Evolutionary conservation across 2,797 vertebrate genomes (phyloP), one percentile per base, ranked within the genome.

Genomic region (Leptoclinus maculatus): DNA sequence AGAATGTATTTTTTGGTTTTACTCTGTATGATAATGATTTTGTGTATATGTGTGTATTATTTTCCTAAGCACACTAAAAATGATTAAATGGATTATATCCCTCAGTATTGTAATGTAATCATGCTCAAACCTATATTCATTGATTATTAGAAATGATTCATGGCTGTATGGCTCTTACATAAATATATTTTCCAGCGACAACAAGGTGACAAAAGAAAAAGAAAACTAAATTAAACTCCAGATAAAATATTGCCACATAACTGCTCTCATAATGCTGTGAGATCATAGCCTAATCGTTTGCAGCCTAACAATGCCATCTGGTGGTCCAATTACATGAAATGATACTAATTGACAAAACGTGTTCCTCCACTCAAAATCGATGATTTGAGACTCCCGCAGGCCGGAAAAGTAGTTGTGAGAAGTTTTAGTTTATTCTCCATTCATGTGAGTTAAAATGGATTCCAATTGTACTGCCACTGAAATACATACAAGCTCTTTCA

Each of bases 281-380:
- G 49, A 76, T 65, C 3, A 49, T 6, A 23, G 16, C 4, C 34
- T 39, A 12, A 54, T 63, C 11, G 11, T 83, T 59, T 68, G 62
- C 63, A 76, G 80, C 19, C 43, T 65, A 85, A 88, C 65, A 80
- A 71, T 78, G 86, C 84, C 91, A 82, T 82, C 92, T 90, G n/a
- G 80, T 91, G 91, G 87, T 69, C 4, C 3, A 19, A 23, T 58
- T 19, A 53, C 8, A 39, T 59, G 73, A 70, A 80, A 71, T 2
- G 0, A 57, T 25, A 53, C 7, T 34, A 67, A 82, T 43, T 80
- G 7, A 32, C 76, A 67, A 66, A 76, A 81, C 23, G 60, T 56
- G 29, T 39, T 4, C 65, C 9, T 71, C 27, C 53, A 63, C n/a
- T 23, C 29, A 64, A 74, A 66, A 70, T 59, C 1, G 38, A 9